Conservation (phyloP, 1,140 invertebrate species). For the Orussus abietinus region DNA sequence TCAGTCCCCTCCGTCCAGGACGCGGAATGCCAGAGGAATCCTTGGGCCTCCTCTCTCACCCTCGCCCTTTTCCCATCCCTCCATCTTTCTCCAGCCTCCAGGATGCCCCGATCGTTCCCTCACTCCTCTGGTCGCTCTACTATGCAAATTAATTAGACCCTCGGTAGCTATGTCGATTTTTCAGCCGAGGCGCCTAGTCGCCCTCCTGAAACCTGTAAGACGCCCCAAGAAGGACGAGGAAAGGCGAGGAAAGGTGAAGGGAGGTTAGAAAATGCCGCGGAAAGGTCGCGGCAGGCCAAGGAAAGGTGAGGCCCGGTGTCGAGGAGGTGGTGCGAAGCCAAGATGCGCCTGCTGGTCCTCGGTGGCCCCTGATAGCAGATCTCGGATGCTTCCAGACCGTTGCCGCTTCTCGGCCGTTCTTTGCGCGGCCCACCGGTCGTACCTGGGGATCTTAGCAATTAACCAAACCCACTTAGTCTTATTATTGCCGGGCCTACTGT, state of each 20-base stretch:
- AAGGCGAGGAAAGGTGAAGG: conserved; percentile 15
- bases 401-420: conserved; percentile 28
- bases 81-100: too few relatives aligned
- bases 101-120: too few relatives aligned
- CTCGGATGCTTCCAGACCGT: conserved; percentile 33
- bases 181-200: conserved; percentile 26
- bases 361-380: conserved; percentile 39
- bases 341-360: conserved; percentile 29
- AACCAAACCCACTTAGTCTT: conserved; percentile 40
- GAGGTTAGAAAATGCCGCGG: conserved; percentile 9
- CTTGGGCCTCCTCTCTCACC: too few relatives aligned
- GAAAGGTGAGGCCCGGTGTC: conserved; percentile 16
- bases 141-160: conserved; percentile 51
- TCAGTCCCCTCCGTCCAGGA: too few relatives aligned
- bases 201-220: too few relatives aligned
- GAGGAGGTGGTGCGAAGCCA: conserved; percentile 30
- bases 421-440: conserved; percentile 17
- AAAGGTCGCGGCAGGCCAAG: conserved; percentile 11
- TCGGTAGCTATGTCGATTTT: conserved; percentile 43
- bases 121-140: conserved; percentile 24
- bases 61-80: too few relatives aligned
- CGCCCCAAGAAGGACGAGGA: conserved; percentile 13
- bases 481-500: too few relatives aligned
- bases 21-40: too few relatives aligned
- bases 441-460: conserved; percentile 40